Conservation (phyloP, 2,888 invertebrate species). For the Melanchra persicariae region DNA sequence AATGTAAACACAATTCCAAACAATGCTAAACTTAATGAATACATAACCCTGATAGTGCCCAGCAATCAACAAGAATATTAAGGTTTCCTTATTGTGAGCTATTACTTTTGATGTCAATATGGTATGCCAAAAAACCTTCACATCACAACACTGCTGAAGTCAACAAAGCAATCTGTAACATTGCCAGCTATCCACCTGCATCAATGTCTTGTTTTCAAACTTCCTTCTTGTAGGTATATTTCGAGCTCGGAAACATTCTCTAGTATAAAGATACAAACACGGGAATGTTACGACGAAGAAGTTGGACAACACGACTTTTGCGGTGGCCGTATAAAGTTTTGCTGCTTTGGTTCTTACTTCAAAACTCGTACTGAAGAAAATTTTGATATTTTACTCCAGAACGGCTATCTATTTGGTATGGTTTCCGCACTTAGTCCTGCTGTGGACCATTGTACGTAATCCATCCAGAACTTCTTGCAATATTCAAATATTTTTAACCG, state of each 20-base stretch:
- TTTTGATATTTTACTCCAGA: not conserved
- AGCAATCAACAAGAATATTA: too few relatives aligned
- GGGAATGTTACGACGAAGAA: constrained; percentile 26
- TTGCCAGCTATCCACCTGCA: constrained; percentile 9
- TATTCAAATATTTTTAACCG: too few relatives aligned
- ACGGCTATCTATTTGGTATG: too few relatives aligned
- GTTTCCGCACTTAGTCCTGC: too few relatives aligned
- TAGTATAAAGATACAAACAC: constrained; percentile 18
- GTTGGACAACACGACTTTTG: constrained; percentile 36
- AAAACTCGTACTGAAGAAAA: not conserved
- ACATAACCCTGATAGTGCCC: too few relatives aligned
- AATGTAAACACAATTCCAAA: too few relatives aligned
- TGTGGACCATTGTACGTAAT: too few relatives aligned
- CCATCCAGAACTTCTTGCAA: too few relatives aligned
- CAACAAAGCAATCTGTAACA: not conserved
- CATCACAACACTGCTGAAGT: not conserved
- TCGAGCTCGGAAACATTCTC: not conserved
- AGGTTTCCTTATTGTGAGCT: too few relatives aligned
- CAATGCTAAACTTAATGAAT: too few relatives aligned
- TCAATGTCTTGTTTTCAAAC: constrained; percentile 10
- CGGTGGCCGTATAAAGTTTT: constrained; percentile 3
- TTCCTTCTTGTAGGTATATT: not conserved
- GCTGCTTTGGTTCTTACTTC: constrained; percentile 1
- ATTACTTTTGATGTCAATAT: too few relatives aligned
- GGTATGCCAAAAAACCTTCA: not conserved